Evolutionary conservation across 2,888 invertebrate genomes (phyloP), one percentile per base, ranked within the genome.

Genomic region (Disparrhopalites patrizii): DNA sequence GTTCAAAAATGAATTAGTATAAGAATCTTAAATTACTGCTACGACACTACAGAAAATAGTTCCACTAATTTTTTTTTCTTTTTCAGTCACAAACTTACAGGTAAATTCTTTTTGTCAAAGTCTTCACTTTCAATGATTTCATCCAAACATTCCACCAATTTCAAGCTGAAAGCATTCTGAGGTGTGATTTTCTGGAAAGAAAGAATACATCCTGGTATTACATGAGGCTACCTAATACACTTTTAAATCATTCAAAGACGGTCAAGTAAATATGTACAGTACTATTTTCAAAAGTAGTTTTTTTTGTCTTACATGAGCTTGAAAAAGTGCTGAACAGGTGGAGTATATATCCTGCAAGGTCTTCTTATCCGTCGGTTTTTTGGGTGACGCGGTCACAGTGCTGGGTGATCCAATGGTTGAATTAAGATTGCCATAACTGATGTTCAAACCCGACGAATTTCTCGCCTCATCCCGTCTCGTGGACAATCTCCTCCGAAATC

Each of bases 91-190:
- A 28, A 33, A 23, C 52, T 33, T 65, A 71, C 69, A 56, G 68
- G 68, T 70, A 74, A 68, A 54, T 74, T 70, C 40, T 52, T 64
- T 43, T 67, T 72, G 38, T 74, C 72, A 61, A 73, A 73, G 3
- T 62, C 67, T 10, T 67, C 67, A 10, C 68, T 68, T 56, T 69
- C 65, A 25, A 73, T 71, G 38, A 74, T 70, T 43, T 69, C 69
- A 56, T 72, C 70, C 18, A 74, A 54, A 27, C 72, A 70, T 47
- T 74, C 74, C 15, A 73, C 61, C 8, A 74, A 61, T 36, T 71
- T 60, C 38, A 73, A 56, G 25, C 62, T 70, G 60, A 74, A 74
- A 4, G 74, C 71, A 62, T 74, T 74, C 25, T 72, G 65, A 1
- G 62, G 47, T 20, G 68, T 73, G 23, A 74, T 74, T 73, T 66